Base-by-base conservation (phyloP, 64 coral and sea anemone species). In the Exaiptasia diaphana region DNA sequence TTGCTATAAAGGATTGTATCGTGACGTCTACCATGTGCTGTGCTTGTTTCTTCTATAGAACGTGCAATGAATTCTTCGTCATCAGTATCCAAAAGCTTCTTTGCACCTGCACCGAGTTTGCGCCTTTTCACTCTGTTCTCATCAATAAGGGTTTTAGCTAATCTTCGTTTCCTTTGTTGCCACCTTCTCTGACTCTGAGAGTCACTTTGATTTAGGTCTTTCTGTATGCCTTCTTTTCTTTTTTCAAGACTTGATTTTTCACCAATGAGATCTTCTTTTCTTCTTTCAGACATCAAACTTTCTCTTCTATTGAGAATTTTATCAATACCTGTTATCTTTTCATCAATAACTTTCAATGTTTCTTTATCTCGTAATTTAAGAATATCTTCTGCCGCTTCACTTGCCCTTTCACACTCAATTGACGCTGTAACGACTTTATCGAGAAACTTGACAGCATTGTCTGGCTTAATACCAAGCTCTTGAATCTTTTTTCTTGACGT, bases 121-220 rank as follows among this genome's bases (percentile, higher is more conserved):
- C 82, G 82, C 61, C 49, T 85, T 85, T 85, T 85, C 14, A 85
- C 67, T 42, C 68, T 85, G 82, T 74, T 85, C 45, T 74, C 68
- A n/a, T 85, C 48, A 14, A 62, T 74, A 27, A 85, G 52, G 61
- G 23, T 43, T 85, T 20, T 73, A 27, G 54, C 53, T 60, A 74
- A 74, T 74, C 68, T 73, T 18, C 68, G 68, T 23, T 85, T 85
- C 34, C 79, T 15, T 34, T 82, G 62, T 13, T 82, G 1, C 12
- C 41, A 9, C n/a, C 67, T 83, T 59, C 81, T 83, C 11, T 9
- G 7, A 72, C 81, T 55, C n/a, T 83, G 35, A 41, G 67, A 49
- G 33, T 83, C 80, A 42, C 40, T 85, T 85, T 85, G 82, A 41
- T 85, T 32, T 32, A 85, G 82, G 26, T 73, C 68, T 13, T 85